Percentiles rank a stretch among this genome's conserved stretches.
Evolutionary conservation across 1,140 invertebrate species (phyloP).

Genomic region (Drosophila takahashii): DNA sequence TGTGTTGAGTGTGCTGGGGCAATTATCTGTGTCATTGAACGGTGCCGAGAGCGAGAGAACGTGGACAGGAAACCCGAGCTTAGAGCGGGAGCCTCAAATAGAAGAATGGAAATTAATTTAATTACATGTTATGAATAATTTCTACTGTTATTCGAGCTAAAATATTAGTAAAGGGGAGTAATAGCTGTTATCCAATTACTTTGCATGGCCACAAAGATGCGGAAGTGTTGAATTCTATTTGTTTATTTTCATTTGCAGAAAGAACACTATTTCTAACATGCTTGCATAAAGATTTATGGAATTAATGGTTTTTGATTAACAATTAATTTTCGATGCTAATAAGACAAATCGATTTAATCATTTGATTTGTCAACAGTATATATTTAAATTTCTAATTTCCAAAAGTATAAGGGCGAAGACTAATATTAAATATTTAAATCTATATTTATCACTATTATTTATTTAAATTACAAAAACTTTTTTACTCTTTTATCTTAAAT

Average conservation of each 20-base stretch:
- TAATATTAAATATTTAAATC: too few relatives aligned
- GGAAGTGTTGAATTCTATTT: slow-evolving; percentile 9
- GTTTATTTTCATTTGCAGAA: not conserved
- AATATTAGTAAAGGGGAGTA: slow-evolving; percentile 8
- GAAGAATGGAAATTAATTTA: slow-evolving; percentile 37
- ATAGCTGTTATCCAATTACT: slow-evolving; percentile 18
- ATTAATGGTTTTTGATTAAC: too few relatives aligned
- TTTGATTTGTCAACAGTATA: too few relatives aligned
- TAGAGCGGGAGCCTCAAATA: slow-evolving; percentile 18
- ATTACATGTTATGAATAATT: slow-evolving; percentile 31
- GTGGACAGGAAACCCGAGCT: slow-evolving; percentile 61
- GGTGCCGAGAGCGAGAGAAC: slow-evolving; percentile 55
- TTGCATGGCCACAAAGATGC: not conserved
- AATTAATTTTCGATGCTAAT: too few relatives aligned
- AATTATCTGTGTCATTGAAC: slow-evolving; percentile 80
- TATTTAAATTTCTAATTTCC: too few relatives aligned
- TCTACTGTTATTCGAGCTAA: slow-evolving; percentile 27
- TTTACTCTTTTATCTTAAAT: too few relatives aligned
- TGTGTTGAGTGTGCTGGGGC: slow-evolving; percentile 50
- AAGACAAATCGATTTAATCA: too few relatives aligned
- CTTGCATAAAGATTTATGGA: too few relatives aligned
- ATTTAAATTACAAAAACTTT: too few relatives aligned
- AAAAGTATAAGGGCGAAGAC: too few relatives aligned
- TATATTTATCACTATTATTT: too few relatives aligned
- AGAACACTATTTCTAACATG: too few relatives aligned